phyloP scores from a whole-genome alignment of 2,113 vertebrate species.

The Empidonax traillii region DNA sequence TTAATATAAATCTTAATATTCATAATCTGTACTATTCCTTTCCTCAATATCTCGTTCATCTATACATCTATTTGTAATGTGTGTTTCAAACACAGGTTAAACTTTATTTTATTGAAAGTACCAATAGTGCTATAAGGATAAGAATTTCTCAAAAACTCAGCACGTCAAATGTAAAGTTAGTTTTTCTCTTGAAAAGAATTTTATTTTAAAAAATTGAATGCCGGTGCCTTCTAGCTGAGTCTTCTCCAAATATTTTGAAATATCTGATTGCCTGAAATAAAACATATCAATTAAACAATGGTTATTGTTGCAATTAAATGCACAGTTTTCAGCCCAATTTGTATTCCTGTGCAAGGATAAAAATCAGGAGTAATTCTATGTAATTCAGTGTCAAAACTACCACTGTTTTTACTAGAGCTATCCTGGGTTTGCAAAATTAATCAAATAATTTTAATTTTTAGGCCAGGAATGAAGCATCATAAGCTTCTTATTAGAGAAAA shows the following conservation, averaged over 20 bases:
- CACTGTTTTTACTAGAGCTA: background rate
- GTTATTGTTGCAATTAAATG: background rate
- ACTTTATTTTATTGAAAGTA: slow-evolving; percentile 74
- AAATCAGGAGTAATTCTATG: background rate
- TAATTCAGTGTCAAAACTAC: background rate
- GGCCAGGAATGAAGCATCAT: background rate
- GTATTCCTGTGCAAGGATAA: background rate
- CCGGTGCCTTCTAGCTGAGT: background rate
- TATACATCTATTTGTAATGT: slow-evolving; percentile 83
- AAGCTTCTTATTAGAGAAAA: background rate
- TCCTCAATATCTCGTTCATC: slow-evolving; percentile 77
- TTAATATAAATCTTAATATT: slow-evolving; percentile 90
- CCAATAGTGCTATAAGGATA: slow-evolving; percentile 62
- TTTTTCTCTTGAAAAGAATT: slow-evolving; percentile 39
- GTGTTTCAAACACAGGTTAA: slow-evolving; percentile 79
- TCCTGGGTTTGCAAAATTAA: background rate
- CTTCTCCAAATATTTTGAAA: background rate
- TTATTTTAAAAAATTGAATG: background rate
- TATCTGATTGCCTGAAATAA: background rate
- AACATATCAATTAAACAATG: background rate
- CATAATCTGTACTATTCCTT: slow-evolving; percentile 83
- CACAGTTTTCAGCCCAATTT: background rate
- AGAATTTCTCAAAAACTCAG: slow-evolving; percentile 48
- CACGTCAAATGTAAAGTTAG: slow-evolving; percentile 42
- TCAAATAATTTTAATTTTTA: background rate